phyloP scores from a whole-genome alignment of 2,797 vertebrate species.

The Knipowitschia caucasica region DNA sequence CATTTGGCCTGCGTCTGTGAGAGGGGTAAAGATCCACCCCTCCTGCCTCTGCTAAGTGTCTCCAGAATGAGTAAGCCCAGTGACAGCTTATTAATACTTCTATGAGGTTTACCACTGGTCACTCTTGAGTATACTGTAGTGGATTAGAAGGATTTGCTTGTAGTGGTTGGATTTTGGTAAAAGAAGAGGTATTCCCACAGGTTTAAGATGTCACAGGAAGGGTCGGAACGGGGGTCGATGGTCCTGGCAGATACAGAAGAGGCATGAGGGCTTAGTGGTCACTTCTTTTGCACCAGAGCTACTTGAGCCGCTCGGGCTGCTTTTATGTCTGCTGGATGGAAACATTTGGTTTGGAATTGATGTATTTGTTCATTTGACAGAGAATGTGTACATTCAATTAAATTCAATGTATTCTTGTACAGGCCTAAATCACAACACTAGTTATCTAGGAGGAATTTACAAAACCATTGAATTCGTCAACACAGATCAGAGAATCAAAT shows the following conservation, averaged over 20 bases:
- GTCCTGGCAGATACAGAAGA: slow-evolving; percentile 58
- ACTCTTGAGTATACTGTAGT: slow-evolving; percentile 80
- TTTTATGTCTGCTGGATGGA: no score
- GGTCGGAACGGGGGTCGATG: slow-evolving; percentile 68
- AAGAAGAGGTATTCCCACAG: slow-evolving; percentile 57
- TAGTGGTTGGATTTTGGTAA: slow-evolving; percentile 71
- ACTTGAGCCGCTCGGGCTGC: slow-evolving; percentile 64
- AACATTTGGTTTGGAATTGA: no score
- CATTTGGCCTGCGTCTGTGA: slow-evolving; percentile 77
- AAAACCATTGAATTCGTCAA: no score
- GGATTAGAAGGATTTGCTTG: slow-evolving; percentile 83
- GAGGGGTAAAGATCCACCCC: slow-evolving; percentile 77
- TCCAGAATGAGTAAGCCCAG: slow-evolving; percentile 75
- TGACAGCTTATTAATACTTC: slow-evolving; percentile 79
- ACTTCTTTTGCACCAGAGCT: slow-evolving; percentile 48
- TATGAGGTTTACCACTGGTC: slow-evolving; percentile 74
- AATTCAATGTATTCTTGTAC: no score
- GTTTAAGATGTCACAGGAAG: slow-evolving; percentile 68
- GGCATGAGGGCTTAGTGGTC: slow-evolving; percentile 59
- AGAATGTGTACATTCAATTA: no score
- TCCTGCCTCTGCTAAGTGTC: slow-evolving; percentile 71
- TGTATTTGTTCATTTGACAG: no score
- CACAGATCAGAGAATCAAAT: no score
- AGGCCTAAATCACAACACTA: no score
- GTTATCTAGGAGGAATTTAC: no score